Conservation (phyloP, 1,140 invertebrate genomes). For the Dendroctonus valens region DNA sequence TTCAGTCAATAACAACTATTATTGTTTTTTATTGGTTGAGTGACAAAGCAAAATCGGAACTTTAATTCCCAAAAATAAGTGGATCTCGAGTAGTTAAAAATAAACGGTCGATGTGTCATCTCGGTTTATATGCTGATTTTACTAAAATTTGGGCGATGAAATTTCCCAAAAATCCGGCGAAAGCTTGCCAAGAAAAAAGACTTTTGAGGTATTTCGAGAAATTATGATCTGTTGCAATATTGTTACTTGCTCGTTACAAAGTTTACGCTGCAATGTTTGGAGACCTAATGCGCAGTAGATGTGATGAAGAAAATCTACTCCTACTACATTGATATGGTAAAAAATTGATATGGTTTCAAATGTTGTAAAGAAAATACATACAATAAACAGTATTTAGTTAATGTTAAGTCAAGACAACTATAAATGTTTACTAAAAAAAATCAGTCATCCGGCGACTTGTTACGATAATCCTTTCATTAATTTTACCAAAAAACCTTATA, state of each 20-base stretch:
- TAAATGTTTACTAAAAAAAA: no score
- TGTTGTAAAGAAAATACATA: no score
- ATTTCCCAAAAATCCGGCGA: conserved; percentile 12
- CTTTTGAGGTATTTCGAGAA: conserved; percentile 10
- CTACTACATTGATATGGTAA: no score
- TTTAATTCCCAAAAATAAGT: no score
- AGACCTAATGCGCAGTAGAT: no score
- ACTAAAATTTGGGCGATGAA: conserved; percentile 10
- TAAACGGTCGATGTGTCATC: conserved; percentile 12
- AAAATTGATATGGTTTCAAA: no score
- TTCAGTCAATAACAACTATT: no score
- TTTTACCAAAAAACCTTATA: conserved; percentile 1
- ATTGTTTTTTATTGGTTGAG: no score
- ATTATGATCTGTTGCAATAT: conserved; percentile 2
- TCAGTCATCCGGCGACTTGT: neutral
- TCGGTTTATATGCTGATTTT: conserved; percentile 19
- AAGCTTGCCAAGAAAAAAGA: conserved; percentile 15
- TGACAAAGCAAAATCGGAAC: no score
- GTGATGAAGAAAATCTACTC: no score
- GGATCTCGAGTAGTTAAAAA: neutral
- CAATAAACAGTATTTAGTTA: no score
- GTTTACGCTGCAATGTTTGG: neutral
- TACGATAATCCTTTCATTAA: neutral
- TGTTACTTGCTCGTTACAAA: neutral
- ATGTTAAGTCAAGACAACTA: no score